These are phyloP conservation scores for Yoshiicerus persimilis DNA, from an alignment of 1,140 invertebrate species.

Conservation along the genomic window DNA sequence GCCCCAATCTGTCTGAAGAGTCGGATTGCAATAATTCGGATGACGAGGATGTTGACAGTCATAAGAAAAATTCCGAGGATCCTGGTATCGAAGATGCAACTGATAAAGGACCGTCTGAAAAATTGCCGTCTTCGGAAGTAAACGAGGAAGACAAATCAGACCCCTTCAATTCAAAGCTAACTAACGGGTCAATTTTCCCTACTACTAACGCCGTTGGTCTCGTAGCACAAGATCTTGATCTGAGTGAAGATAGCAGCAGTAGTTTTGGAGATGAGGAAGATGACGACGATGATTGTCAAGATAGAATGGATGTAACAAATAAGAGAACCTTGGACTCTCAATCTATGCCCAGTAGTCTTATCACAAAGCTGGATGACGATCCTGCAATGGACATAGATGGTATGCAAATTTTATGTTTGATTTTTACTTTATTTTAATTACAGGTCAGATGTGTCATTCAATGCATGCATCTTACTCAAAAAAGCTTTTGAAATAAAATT, in stretches of 20 bases:
- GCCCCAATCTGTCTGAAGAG: constrained; percentile 48
- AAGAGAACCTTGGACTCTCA: background rate
- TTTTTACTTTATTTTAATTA: too few species aligned
- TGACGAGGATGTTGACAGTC: background rate
- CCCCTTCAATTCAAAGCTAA: background rate
- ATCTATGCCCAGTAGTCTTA: background rate
- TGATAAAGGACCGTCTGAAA: background rate
- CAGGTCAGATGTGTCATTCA: too few species aligned
- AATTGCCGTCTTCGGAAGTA: background rate
- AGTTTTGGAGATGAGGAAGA: background rate
- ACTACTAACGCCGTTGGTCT: background rate
- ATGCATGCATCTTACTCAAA: too few species aligned
- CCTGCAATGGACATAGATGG: background rate
- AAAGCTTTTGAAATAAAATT: too few species aligned
- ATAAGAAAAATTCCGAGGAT: background rate
- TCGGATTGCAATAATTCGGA: constrained; percentile 15
- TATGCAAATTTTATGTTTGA: background rate
- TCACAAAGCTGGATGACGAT: background rate
- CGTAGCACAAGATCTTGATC: background rate
- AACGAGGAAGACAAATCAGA: background rate
- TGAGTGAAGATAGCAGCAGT: background rate
- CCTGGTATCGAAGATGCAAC: background rate
- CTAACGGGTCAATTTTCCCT: background rate
- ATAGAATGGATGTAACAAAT: background rate
- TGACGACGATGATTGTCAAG: background rate